Conservation (phyloP, 2,888 invertebrate species). For the Rotaria socialis region DNA sequence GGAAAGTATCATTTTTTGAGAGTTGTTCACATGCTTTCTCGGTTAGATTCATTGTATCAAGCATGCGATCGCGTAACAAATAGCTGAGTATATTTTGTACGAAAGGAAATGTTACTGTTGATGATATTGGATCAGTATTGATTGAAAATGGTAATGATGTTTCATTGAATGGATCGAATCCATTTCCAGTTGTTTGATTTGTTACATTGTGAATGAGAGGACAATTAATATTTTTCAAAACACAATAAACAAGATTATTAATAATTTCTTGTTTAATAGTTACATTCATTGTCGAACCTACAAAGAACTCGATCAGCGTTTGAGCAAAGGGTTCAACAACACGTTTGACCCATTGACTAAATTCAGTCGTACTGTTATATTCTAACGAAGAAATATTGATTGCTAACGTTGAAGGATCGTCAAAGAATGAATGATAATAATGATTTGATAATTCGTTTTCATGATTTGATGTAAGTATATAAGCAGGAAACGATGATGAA, state of each 20-base stretch:
- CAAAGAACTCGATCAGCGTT: not conserved
- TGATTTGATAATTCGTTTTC: not conserved
- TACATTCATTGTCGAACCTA: not conserved
- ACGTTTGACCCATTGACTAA: not conserved
- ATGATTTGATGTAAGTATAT: not conserved
- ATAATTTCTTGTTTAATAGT: constrained; percentile 13
- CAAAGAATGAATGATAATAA: constrained; percentile 16
- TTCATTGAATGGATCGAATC: not conserved
- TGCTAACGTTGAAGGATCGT: not conserved
- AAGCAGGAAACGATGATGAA: not conserved
- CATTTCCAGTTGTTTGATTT: not conserved
- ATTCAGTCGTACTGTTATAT: not conserved
- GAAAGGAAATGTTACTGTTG: not conserved
- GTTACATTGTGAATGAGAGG: not conserved
- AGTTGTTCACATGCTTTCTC: not conserved
- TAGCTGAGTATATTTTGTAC: not conserved
- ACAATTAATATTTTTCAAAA: not conserved
- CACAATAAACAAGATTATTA: not conserved
- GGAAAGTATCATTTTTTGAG: not conserved
- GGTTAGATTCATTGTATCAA: not conserved
- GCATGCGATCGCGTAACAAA: not conserved
- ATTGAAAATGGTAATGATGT: not conserved
- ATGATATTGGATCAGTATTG: not conserved
- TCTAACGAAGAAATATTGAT: not conserved
- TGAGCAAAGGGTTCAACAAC: not conserved